phyloP scores from a whole-genome alignment of 2,888 invertebrate species.

The Ophion slaviceki region DNA sequence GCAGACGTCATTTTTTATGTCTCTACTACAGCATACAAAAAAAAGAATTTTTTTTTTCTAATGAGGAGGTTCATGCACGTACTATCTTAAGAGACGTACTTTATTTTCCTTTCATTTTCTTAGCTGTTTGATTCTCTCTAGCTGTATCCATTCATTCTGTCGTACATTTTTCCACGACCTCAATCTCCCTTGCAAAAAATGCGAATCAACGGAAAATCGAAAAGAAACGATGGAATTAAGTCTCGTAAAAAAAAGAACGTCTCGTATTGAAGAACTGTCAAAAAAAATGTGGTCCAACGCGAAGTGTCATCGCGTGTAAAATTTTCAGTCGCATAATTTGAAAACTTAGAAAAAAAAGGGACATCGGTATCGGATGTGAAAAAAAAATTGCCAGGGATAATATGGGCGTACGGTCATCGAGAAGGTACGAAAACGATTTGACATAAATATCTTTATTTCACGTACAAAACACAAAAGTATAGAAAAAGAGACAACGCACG shows the following conservation, averaged over 20 bases:
- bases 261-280: background rate
- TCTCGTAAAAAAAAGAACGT: background rate
- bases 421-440: constrained; percentile 19
- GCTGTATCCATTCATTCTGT: no score
- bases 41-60: no score
- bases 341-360: background rate
- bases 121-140: no score
- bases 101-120: no score
- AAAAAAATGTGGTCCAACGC: background rate
- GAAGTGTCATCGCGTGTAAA: constrained; percentile 3
- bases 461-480: constrained; percentile 1
- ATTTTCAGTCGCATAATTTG: background rate
- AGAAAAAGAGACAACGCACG: background rate
- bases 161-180: no score
- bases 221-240: no score
- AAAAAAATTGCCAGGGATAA: background rate
- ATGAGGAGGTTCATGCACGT: no score
- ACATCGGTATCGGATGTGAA: background rate
- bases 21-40: no score
- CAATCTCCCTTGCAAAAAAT: no score
- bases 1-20: no score
- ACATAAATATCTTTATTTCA: constrained; percentile 7
- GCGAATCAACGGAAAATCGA: no score
- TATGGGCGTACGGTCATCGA: constrained; percentile 41
- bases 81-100: no score